Conservation (phyloP, 2,888 invertebrate genomes). For the Kryphioiulus occultus region DNA sequence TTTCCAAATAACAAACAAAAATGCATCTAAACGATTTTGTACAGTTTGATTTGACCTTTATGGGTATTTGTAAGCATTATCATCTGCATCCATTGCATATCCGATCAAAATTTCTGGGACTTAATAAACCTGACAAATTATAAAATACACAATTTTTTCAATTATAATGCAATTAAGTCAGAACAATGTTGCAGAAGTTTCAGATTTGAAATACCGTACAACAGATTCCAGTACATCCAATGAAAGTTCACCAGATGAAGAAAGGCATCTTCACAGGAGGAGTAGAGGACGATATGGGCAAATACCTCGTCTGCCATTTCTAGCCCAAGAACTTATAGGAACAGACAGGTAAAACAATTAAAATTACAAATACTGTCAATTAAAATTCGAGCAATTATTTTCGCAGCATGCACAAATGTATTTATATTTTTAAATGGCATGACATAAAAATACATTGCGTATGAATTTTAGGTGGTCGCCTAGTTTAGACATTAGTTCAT, state of each 20-base stretch:
- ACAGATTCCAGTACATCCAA: slow-evolving; percentile 50
- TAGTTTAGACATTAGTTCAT: slow-evolving; percentile 49
- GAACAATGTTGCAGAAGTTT: slow-evolving; percentile 42
- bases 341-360: slow-evolving; percentile 43
- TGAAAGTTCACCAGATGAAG: slow-evolving; percentile 48
- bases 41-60: too few species aligned
- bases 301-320: slow-evolving; percentile 43
- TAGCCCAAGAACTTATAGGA: slow-evolving; percentile 47
- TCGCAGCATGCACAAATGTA: background rate
- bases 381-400: background rate
- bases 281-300: slow-evolving; percentile 47
- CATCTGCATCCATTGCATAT: too few species aligned
- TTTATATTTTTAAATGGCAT: background rate
- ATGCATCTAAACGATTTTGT: too few species aligned
- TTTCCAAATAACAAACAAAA: too few species aligned
- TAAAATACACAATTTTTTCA: background rate
- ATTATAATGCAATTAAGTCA: background rate
- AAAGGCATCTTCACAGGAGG: slow-evolving; percentile 48
- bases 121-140: too few species aligned
- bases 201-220: slow-evolving; percentile 47
- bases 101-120: too few species aligned
- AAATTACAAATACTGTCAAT: background rate
- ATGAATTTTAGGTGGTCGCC: slow-evolving; percentile 50
- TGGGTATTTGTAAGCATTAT: too few species aligned
- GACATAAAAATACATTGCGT: slow-evolving; percentile 14